Conservation (phyloP, 2,888 invertebrate genomes). For the Zhuqinia jingwanae region DNA sequence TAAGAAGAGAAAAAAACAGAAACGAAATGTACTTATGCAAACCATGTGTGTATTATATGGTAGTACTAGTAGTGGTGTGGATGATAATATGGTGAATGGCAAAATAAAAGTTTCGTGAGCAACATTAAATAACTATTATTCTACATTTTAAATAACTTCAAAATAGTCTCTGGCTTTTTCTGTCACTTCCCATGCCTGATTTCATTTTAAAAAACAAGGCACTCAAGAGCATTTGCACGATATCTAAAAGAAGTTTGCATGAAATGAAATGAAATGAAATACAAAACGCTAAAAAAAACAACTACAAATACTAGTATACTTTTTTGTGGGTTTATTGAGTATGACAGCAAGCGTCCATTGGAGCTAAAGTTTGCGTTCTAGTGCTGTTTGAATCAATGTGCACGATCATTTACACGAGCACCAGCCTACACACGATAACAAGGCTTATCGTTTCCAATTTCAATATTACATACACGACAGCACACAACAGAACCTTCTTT, state of each 20-base stretch:
- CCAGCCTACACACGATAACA: too few species aligned
- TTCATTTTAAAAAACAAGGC: background rate
- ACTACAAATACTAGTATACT: too few species aligned
- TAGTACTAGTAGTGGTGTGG: background rate
- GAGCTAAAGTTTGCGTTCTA: too few species aligned
- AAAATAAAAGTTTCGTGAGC: slow-evolving; percentile 15
- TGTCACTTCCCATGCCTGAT: background rate
- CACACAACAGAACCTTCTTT: too few species aligned
- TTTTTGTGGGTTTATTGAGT: background rate
- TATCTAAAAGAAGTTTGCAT: background rate
- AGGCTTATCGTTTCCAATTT: too few species aligned
- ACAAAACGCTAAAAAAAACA: background rate
- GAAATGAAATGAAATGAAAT: too few species aligned
- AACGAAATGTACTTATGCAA: background rate
- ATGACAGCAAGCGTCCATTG: too few species aligned
- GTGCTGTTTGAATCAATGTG: too few species aligned
- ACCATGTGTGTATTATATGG: background rate
- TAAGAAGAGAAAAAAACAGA: background rate
- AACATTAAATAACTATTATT: background rate
- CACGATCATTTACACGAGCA: too few species aligned
- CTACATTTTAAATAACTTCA: background rate
- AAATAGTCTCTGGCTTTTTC: background rate
- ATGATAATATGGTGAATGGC: background rate
- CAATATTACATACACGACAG: too few species aligned
- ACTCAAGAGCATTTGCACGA: background rate